Evolutionary conservation across 2,797 vertebrate genomes (phyloP).

Genomic region (Tinamus major): DNA sequence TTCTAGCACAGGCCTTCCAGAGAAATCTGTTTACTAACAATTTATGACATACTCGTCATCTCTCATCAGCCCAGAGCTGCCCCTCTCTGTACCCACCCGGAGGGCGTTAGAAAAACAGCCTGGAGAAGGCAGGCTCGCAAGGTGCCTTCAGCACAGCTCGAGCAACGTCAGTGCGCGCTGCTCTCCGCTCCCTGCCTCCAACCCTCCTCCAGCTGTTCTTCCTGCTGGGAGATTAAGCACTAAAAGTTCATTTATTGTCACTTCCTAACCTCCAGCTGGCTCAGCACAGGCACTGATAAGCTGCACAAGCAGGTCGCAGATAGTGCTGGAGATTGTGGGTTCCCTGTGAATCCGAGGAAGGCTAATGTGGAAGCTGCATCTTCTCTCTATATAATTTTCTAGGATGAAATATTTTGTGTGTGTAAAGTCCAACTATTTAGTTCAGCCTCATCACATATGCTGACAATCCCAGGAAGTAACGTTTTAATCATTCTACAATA

Average conservation of each 20-base stretch:
- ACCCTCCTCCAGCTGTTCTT: background rate
- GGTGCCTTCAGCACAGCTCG: background rate
- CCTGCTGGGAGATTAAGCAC: background rate
- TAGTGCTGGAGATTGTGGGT: background rate
- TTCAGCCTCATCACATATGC: background rate
- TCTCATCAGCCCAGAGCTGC: background rate
- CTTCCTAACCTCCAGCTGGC: background rate
- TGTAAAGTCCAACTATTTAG: background rate
- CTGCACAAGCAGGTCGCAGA: background rate
- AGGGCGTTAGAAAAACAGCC: background rate
- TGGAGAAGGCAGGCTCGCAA: background rate
- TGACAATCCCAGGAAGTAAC: slow-evolving; percentile 2
- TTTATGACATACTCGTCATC: background rate
- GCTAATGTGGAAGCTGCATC: background rate
- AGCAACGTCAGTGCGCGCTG: background rate
- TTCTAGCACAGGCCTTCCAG: background rate
- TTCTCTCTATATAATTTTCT: background rate
- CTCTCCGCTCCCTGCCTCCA: background rate
- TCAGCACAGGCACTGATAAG: background rate
- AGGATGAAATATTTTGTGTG: background rate
- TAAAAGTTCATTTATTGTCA: background rate
- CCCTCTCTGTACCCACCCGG: background rate
- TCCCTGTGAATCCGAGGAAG: background rate
- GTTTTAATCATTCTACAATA: slow-evolving; percentile 26
- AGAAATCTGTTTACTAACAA: background rate